Percentiles rank a stretch among this genome's conserved stretches.
Evolutionary conservation across 2,888 invertebrate species (phyloP).

Genomic region (Coelopa pilipes): DNA sequence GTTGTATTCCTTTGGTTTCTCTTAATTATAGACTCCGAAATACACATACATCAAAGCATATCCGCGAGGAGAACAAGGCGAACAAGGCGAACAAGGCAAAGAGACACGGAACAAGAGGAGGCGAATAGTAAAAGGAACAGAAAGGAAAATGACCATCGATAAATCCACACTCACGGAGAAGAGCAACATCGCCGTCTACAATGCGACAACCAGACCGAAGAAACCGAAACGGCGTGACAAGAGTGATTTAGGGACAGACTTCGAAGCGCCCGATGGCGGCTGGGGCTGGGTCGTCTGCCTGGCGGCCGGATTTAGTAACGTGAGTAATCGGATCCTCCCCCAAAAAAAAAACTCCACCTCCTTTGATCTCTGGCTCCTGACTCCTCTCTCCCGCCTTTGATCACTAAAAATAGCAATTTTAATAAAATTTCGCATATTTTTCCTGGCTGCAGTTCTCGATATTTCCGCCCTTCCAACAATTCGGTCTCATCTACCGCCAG

Average conservation of each 20-base stretch:
- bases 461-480: conserved; percentile 77
- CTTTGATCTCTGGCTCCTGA: no score
- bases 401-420: no score
- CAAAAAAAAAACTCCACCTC: no score
- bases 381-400: no score
- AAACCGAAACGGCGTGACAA: conserved; percentile 67
- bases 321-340: conserved; percentile 66
- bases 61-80: no score
- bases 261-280: conserved; percentile 79
- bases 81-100: background rate
- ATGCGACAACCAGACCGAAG: conserved; percentile 61
- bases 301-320: conserved; percentile 78
- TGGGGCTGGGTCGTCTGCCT: conserved; percentile 80
- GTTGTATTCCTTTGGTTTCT: background rate
- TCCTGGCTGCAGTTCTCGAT: conserved; percentile 70
- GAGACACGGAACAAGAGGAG: background rate
- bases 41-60: no score
- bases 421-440: no score
- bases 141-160: conserved; percentile 47
- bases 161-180: conserved; percentile 54
- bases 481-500: conserved; percentile 76
- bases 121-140: background rate
- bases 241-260: conserved; percentile 69
- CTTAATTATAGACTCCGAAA: conserved; percentile 13
- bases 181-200: conserved; percentile 56